Evolutionary conservation across 2,888 invertebrate genomes (phyloP).

Genomic region (Molorchus minor): DNA sequence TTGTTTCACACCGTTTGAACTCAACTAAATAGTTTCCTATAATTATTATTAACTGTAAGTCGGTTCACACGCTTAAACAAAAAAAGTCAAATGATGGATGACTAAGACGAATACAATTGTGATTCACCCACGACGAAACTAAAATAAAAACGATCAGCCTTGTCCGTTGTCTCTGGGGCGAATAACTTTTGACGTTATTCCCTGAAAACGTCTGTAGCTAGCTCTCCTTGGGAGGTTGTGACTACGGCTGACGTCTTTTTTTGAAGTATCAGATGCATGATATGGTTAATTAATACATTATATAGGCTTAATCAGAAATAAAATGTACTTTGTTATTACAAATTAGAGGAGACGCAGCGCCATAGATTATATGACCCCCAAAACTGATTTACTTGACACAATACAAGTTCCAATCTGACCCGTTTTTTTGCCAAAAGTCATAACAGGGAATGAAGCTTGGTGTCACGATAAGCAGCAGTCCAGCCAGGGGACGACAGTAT

Average conservation of each 20-base stretch:
- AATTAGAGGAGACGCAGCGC: background rate
- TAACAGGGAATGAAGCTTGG: background rate
- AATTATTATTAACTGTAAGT: conserved; percentile 5
- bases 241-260: background rate
- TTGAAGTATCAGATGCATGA: background rate
- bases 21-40: conserved; percentile 2
- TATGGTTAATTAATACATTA: background rate
- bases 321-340: too few species aligned
- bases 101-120: conserved; percentile 18
- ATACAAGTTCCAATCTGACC: background rate
- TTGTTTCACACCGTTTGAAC: background rate
- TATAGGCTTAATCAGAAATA: background rate
- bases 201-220: too few species aligned
- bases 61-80: conserved; percentile 21
- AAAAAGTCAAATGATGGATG: conserved; percentile 20
- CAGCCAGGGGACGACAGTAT: background rate
- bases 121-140: conserved; percentile 22
- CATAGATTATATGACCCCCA: background rate
- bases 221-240: background rate
- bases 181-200: background rate
- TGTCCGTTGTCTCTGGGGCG: conserved; percentile 1
- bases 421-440: background rate
- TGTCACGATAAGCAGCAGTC: background rate
- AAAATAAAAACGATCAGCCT: conserved; percentile 16
- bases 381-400: background rate